A percentile compares a stretch with the other conserved stretches of the same genome.
These are phyloP conservation scores for Cinclus mexicanus DNA, from an alignment of 2,113 vertebrate genomes.

Conservation along the genomic window DNA sequence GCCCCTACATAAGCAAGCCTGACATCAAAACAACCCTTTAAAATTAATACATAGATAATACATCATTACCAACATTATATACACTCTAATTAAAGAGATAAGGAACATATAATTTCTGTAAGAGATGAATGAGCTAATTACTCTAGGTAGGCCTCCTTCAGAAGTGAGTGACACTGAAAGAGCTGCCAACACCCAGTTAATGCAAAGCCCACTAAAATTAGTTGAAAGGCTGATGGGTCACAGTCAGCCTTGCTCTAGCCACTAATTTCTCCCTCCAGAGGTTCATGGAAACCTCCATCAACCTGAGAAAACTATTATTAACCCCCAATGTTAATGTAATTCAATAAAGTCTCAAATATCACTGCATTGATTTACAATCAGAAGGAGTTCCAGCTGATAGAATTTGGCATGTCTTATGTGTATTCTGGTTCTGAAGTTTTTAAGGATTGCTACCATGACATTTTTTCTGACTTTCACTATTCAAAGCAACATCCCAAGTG, in stretches of 20 bases:
- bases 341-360: background rate
- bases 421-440: background rate
- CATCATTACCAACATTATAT: background rate
- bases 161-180: background rate
- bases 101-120: background rate
- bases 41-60: background rate
- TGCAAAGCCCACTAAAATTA: background rate
- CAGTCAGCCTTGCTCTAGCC: background rate
- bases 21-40: background rate
- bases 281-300: background rate
- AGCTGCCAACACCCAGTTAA: background rate
- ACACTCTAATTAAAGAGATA: slow-evolving; percentile 21
- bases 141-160: background rate
- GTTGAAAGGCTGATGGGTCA: background rate
- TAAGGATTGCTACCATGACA: fast-evolving
- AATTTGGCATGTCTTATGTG: background rate
- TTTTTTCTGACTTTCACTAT: background rate
- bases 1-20: background rate
- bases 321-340: background rate
- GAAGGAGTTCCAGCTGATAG: background rate
- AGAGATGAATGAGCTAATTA: background rate
- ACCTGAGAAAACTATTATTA: background rate
- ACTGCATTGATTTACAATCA: background rate
- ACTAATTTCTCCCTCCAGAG: background rate
- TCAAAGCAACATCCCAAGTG: background rate